Evolutionary conservation across 2,888 invertebrate species (phyloP).

Genomic region (Drosophila lacicola): DNA sequence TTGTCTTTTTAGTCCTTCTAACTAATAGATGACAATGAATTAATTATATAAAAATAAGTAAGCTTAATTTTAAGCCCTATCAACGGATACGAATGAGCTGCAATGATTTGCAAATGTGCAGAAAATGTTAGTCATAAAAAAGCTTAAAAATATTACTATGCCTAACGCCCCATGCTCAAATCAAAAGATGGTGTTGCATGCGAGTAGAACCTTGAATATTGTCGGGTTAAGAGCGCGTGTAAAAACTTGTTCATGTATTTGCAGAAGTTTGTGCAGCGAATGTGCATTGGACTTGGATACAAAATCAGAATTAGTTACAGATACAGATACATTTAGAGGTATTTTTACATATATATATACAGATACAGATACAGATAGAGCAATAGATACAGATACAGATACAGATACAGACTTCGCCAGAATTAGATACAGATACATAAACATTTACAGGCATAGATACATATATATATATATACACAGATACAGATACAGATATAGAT

Average conservation of each 20-base stretch:
- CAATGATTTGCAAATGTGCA: constrained; percentile 5
- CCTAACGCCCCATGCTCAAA: constrained; percentile 6
- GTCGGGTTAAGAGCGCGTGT: constrained; percentile 21
- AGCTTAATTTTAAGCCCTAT: not conserved
- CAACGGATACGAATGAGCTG: constrained; percentile 19
- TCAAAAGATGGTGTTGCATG: constrained; percentile 29
- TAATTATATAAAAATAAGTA: not conserved
- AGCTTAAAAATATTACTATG: not conserved
- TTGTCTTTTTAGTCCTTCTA: too few species aligned
- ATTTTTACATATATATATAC: not conserved
- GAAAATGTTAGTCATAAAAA: constrained; percentile 7
- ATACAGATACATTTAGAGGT: constrained; percentile 1
- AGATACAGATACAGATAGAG: constrained; percentile 3
- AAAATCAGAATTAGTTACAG: not conserved
- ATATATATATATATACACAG: not conserved
- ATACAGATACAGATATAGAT: not conserved
- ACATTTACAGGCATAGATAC: not conserved
- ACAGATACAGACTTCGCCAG: too few species aligned
- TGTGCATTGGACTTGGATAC: constrained; percentile 22
- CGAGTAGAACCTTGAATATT: constrained; percentile 27
- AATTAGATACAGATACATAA: not conserved
- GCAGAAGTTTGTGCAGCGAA: constrained; percentile 26
- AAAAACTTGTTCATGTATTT: constrained; percentile 25
- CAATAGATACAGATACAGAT: too few species aligned
- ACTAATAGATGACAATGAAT: too few species aligned